Conservation (phyloP, 30 jellyfish, hydroid and myxozoan genomes). For the Cassiopea xamachana region DNA sequence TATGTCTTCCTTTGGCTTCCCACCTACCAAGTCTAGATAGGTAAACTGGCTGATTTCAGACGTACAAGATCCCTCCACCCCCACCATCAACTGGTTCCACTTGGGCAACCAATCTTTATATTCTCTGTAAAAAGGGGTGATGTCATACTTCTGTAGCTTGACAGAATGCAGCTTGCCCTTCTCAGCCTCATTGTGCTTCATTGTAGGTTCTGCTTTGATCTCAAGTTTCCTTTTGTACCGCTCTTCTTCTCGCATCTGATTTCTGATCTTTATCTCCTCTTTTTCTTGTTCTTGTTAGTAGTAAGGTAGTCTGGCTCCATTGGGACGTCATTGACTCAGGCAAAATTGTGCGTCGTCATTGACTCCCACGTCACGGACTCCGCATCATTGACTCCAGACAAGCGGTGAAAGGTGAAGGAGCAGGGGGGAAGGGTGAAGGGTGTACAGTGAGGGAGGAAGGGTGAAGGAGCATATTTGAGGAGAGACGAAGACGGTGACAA, state of each 20-base stretch:
- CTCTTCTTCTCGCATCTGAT: conserved; percentile 21
- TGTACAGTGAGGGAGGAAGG: no score
- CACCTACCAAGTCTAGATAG: conserved; percentile 62
- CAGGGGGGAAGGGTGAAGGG: no score
- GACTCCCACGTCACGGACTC: no score
- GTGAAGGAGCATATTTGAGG: no score
- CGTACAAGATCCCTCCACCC: conserved; percentile 67
- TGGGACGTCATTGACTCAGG: no score
- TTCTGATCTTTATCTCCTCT: neutral
- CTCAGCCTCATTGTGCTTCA: conserved; percentile 42
- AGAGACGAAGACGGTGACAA: no score
- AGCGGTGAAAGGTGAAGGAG: no score
- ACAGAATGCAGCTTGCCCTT: conserved; percentile 67
- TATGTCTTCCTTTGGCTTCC: conserved; percentile 65
- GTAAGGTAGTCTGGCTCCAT: no score
- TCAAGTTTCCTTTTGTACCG: conserved; percentile 46
- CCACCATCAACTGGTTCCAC: conserved; percentile 83
- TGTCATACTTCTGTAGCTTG: conserved; percentile 78
- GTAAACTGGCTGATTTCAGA: conserved; percentile 79
- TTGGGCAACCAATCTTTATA: conserved; percentile 82
- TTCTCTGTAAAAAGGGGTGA: conserved; percentile 80
- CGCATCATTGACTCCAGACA: no score
- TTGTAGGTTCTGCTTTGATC: conserved; percentile 41
- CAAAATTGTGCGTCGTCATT: no score
- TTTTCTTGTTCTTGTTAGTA: neutral